phyloP scores from a whole-genome alignment of 1,140 invertebrate species.

The Micrasema longulum region DNA sequence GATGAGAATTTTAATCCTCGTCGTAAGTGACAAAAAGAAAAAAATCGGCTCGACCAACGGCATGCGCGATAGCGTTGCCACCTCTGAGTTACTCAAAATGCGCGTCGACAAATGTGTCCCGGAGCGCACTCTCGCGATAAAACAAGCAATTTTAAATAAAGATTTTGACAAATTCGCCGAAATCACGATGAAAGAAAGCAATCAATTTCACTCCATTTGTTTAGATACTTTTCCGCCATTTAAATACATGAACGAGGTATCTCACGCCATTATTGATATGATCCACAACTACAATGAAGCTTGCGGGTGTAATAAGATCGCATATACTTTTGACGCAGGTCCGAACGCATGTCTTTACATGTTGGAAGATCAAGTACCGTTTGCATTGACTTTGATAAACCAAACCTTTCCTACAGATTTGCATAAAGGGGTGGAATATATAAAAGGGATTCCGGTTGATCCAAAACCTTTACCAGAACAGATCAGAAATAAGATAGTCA shows the following conservation, averaged over 20 bases:
- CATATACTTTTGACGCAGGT: conserved; percentile 98
- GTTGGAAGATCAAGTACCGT: conserved; percentile 79
- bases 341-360: conserved; percentile 95
- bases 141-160: conserved; percentile 79
- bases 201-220: conserved; percentile 96
- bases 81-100: conserved; percentile 86
- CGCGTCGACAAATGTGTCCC: conserved; percentile 81
- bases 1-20: conserved; percentile 85
- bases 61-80: conserved; percentile 88
- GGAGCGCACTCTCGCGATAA: conserved; percentile 76
- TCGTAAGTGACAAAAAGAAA: conserved; percentile 90
- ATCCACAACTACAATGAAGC: conserved; percentile 86
- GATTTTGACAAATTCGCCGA: conserved; percentile 92
- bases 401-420: conserved; percentile 77
- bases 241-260: conserved; percentile 91
- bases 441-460: conserved; percentile 68
- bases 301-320: conserved; percentile 74
- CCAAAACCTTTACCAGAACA: conserved; percentile 56
- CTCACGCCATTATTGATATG: conserved; percentile 82
- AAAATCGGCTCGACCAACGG: conserved; percentile 89
- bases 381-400: conserved; percentile 75
- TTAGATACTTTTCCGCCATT: conserved; percentile 95
- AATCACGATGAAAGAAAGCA: conserved; percentile 97
- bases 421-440: conserved; percentile 64
- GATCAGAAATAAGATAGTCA: conserved; percentile 57